Conservation (phyloP, 2,888 invertebrate genomes). For the Neuroscelio doddi region DNA sequence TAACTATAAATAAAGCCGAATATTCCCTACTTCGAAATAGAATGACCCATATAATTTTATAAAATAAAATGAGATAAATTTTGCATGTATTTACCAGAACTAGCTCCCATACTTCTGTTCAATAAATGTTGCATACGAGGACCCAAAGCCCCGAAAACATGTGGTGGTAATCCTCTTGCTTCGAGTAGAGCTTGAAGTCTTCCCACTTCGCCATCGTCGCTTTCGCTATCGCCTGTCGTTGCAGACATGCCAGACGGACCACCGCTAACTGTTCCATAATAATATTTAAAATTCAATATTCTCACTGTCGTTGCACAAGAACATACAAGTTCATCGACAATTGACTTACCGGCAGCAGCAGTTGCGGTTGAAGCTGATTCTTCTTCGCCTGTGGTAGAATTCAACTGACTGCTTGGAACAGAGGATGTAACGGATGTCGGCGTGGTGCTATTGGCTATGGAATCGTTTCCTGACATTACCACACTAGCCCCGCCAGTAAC, state of each 20-base stretch:
- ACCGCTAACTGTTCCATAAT: constrained; percentile 62
- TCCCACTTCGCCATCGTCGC: constrained; percentile 96
- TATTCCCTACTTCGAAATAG: neutral
- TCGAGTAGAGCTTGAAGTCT: constrained; percentile 95
- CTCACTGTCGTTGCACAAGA: too few relatives aligned
- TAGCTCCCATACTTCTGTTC: constrained; percentile 94
- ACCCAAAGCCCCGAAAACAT: constrained; percentile 95
- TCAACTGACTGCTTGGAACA: constrained; percentile 61
- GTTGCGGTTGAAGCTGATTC: constrained; percentile 63
- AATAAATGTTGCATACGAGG: constrained; percentile 97
- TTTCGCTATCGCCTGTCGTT: constrained; percentile 79
- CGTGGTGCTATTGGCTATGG: constrained; percentile 61
- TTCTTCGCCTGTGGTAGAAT: constrained; percentile 63
- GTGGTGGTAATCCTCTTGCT: constrained; percentile 96
- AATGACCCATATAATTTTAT: neutral
- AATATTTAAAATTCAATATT: constrained; percentile 3
- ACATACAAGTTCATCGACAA: constrained; percentile 27
- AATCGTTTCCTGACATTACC: constrained; percentile 67
- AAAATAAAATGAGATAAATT: constrained; percentile 2
- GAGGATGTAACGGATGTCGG: constrained; percentile 63
- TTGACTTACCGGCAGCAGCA: constrained; percentile 58
- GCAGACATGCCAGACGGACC: constrained; percentile 71
- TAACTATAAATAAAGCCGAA: neutral
- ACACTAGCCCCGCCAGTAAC: constrained; percentile 57
- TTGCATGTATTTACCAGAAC: constrained; percentile 76